These are phyloP conservation scores for Otocyon megalotis DNA, from an alignment of 2,113 vertebrate species.

Conservation along the genomic window DNA sequence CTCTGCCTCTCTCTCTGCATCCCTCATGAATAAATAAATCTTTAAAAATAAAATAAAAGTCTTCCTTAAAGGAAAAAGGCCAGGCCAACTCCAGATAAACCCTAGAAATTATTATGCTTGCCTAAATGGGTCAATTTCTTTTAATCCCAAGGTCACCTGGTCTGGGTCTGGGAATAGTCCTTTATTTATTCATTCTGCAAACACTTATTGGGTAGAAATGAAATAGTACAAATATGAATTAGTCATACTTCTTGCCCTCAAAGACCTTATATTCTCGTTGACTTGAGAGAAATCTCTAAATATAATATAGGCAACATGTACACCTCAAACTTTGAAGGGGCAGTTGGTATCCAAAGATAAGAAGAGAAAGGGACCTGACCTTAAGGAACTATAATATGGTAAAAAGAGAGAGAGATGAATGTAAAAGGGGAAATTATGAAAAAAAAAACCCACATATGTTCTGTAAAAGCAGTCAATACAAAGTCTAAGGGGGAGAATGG, in stretches of 20 bases:
- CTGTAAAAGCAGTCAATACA: neutral
- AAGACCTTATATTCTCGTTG: neutral
- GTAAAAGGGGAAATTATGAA: neutral
- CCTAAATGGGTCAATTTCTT: neutral
- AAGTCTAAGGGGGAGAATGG: neutral
- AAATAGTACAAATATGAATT: slow-evolving; percentile 19
- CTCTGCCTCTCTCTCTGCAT: no score
- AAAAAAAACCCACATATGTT: neutral
- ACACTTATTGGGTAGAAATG: neutral
- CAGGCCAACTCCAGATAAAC: neutral
- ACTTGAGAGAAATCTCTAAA: slow-evolving; percentile 7
- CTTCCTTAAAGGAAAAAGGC: neutral
- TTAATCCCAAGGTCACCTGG: neutral
- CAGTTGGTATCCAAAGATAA: neutral
- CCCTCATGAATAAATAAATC: no score
- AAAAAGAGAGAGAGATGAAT: neutral
- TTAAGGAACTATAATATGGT: neutral
- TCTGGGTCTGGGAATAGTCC: neutral
- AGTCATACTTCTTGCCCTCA: slow-evolving; percentile 12
- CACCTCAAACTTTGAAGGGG: neutral
- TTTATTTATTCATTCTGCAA: slow-evolving; percentile 29
- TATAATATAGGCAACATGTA: neutral
- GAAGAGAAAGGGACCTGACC: neutral
- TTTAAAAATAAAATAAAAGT: no score
- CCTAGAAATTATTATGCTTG: neutral